These are phyloP conservation scores for Spilogale gracilis DNA, from an alignment of 2,113 vertebrate genomes.

Conservation along the genomic window DNA sequence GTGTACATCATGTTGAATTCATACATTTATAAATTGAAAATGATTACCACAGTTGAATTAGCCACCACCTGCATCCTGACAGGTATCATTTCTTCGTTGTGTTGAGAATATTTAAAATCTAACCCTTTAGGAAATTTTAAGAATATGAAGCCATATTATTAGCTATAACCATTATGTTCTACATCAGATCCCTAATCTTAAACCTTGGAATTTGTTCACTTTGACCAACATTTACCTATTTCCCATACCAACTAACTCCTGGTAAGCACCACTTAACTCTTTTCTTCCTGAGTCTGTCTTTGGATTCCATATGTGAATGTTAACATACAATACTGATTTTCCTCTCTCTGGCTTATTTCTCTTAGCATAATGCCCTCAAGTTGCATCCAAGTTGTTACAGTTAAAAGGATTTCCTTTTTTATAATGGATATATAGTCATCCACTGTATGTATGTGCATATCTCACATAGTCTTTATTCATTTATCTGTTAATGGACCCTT, in stretches of 20 bases:
- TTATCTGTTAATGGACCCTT: neutral
- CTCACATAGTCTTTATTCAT: neutral
- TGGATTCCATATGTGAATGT: neutral
- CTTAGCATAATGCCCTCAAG: neutral
- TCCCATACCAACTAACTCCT: neutral
- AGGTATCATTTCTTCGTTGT: neutral
- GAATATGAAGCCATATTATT: neutral
- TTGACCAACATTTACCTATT: neutral
- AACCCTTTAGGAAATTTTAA: too few relatives aligned
- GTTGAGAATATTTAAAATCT: neutral
- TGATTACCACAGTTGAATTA: neutral
- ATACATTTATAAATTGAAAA: neutral
- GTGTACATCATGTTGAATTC: neutral
- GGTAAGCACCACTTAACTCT: neutral
- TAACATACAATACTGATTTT: neutral
- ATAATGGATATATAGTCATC: neutral
- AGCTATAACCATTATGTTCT: neutral
- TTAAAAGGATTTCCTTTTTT: neutral
- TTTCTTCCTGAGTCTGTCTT: neutral
- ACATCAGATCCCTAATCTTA: neutral
- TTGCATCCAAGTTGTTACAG: neutral
- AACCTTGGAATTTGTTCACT: neutral
- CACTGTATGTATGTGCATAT: neutral
- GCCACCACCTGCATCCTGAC: neutral
- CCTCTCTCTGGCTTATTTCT: neutral